These are phyloP conservation scores for Arvicanthis niloticus DNA, from an alignment of 2,113 vertebrate genomes.

Conservation along the genomic window DNA sequence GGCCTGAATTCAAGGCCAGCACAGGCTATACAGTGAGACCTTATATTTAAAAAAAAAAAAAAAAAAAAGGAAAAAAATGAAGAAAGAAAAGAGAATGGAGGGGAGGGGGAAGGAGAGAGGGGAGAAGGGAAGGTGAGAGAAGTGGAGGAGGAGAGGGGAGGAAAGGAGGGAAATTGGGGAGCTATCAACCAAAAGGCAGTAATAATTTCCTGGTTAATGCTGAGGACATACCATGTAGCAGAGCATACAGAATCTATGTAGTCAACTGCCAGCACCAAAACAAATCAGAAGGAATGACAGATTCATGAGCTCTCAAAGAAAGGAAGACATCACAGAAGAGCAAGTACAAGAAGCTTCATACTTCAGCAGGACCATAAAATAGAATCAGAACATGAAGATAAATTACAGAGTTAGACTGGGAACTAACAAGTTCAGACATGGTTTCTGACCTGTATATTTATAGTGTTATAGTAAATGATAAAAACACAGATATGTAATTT, in stretches of 20 bases:
- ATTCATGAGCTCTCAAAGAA: neutral
- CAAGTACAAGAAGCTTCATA: neutral
- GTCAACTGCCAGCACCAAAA: neutral
- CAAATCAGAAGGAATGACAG: neutral
- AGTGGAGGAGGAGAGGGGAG: fast-evolving
- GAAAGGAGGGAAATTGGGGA: neutral
- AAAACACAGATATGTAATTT: constrained; percentile 35
- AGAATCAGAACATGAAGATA: neutral
- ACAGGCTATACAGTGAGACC: neutral
- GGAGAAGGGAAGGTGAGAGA: too few species aligned
- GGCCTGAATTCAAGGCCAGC: neutral
- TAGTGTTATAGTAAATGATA: constrained; percentile 15
- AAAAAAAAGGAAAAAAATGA: neutral
- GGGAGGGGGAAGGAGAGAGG: fast-evolving
- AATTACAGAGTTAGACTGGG: neutral
- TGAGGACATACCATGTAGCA: neutral
- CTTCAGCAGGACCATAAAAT: constrained; percentile 41
- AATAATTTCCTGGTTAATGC: neutral
- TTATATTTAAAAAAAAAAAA: neutral
- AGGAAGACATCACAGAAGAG: constrained; percentile 30
- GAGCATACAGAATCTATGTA: neutral
- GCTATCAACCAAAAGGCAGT: constrained; percentile 20
- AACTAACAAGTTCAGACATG: constrained; percentile 46
- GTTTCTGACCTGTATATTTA: constrained; percentile 10
- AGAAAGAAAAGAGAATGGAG: too few species aligned